A percentile compares a stretch with the other conserved stretches of the same genome.
phyloP scores from a whole-genome alignment of 2,113 vertebrate species.

The Proteles cristata region DNA sequence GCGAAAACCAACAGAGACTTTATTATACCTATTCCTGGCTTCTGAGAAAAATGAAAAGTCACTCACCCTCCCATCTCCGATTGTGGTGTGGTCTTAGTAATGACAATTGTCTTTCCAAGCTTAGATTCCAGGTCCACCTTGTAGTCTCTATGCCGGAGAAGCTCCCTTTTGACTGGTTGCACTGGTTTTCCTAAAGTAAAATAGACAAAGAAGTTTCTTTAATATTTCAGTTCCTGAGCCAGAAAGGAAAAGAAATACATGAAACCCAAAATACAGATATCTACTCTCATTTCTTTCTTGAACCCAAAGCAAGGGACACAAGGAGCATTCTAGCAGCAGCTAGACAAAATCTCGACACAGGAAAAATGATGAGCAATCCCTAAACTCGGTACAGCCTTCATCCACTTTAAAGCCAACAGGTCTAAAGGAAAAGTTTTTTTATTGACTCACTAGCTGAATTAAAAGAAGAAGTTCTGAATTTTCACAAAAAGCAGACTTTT shows the following conservation, averaged over 20 bases:
- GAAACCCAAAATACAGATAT: slow-evolving; percentile 22
- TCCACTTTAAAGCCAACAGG: slow-evolving; percentile 13
- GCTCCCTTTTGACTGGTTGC: slow-evolving; percentile 94
- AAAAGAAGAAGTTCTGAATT: background rate
- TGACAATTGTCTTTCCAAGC: slow-evolving; percentile 98
- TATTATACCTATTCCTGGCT: background rate
- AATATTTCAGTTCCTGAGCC: background rate
- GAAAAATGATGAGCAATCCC: background rate
- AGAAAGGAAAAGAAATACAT: slow-evolving; percentile 38
- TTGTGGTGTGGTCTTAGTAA: slow-evolving; percentile 98
- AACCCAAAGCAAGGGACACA: background rate
- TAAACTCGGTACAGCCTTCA: slow-evolving; percentile 36
- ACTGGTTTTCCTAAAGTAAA: slow-evolving; percentile 90
- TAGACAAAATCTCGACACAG: background rate
- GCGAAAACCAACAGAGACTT: slow-evolving; percentile 1
- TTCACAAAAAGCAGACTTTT: slow-evolving; percentile 40
- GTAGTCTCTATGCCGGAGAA: slow-evolving; percentile 97
- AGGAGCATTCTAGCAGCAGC: background rate
- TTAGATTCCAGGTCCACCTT: slow-evolving; percentile 99
- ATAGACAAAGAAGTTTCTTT: background rate
- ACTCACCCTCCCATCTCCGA: slow-evolving; percentile 98
- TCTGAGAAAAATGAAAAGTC: background rate
- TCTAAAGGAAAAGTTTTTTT: slow-evolving; percentile 35
- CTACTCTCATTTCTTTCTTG: slow-evolving; percentile 10
- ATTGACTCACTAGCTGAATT: slow-evolving; percentile 39